Percentiles rank a stretch among this genome's conserved stretches.
phyloP scores from a whole-genome alignment of 2,113 vertebrate genomes.

The Aleadryas rufinucha region DNA sequence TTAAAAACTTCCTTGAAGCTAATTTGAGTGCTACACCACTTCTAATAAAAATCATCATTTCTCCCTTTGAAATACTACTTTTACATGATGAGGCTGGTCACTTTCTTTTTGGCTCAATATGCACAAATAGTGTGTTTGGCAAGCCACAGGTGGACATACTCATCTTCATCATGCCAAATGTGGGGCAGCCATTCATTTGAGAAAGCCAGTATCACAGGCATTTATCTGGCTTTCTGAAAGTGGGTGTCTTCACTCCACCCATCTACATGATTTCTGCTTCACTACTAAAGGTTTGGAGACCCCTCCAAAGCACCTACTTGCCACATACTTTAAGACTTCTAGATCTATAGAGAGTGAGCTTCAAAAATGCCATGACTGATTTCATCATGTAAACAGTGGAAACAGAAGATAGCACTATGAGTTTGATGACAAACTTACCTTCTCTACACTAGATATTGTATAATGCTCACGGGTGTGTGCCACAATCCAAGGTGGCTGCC shows the following conservation, averaged over 20 bases:
- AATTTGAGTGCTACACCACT: background rate
- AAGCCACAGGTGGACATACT: background rate
- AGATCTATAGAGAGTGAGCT: background rate
- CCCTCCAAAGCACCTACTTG: background rate
- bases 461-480: background rate
- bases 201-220: background rate
- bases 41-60: background rate
- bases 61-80: background rate
- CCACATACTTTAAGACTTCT: background rate
- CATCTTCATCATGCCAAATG: constrained; percentile 36
- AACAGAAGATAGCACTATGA: background rate
- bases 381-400: background rate
- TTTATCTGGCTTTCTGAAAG: background rate
- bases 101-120: background rate
- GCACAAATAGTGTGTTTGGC: constrained; percentile 14
- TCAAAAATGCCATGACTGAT: background rate
- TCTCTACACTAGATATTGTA: background rate
- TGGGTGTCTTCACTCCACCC: background rate
- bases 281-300: background rate
- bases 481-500: background rate
- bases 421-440: background rate
- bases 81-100: background rate
- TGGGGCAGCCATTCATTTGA: constrained; percentile 28
- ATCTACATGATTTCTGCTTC: background rate
- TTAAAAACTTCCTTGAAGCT: background rate